Percentiles rank a stretch among this genome's conserved stretches.
These are phyloP conservation scores for Herminia tarsipennalis DNA, from an alignment of 2,888 invertebrate genomes.

Conservation along the genomic window DNA sequence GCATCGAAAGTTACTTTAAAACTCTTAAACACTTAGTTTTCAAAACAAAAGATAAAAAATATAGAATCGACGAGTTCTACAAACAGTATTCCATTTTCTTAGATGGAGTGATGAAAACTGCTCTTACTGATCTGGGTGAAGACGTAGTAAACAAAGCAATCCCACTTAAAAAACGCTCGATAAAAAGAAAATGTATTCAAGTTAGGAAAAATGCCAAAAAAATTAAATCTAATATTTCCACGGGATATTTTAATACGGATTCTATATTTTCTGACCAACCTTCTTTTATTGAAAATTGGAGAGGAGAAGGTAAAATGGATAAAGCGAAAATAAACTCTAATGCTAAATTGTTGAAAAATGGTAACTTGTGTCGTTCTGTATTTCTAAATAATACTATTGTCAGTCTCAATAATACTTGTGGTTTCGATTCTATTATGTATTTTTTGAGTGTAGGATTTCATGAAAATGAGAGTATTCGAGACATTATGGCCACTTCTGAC, in stretches of 20 bases:
- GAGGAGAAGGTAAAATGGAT: too few species aligned
- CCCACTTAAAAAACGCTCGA: background rate
- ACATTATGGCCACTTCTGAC: too few species aligned
- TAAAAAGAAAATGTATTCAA: background rate
- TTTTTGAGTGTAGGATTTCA: background rate
- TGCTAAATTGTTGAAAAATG: too few species aligned
- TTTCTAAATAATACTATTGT: background rate
- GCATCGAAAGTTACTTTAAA: background rate
- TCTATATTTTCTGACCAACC: constrained; percentile 2
- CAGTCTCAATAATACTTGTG: background rate
- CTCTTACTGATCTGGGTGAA: too few species aligned
- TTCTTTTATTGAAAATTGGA: background rate
- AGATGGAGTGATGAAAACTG: background rate
- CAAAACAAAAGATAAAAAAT: background rate
- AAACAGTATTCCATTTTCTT: background rate
- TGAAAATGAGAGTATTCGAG: background rate
- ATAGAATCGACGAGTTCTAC: background rate
- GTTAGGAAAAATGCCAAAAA: background rate
- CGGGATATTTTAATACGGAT: background rate
- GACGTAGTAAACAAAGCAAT: background rate
- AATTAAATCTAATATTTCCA: background rate
- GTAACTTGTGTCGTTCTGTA: too few species aligned
- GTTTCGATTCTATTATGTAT: background rate
- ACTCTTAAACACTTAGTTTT: background rate
- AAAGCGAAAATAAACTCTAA: too few species aligned